phyloP scores from a whole-genome alignment of 2,113 vertebrate species.

The Helogale parvula region DNA sequence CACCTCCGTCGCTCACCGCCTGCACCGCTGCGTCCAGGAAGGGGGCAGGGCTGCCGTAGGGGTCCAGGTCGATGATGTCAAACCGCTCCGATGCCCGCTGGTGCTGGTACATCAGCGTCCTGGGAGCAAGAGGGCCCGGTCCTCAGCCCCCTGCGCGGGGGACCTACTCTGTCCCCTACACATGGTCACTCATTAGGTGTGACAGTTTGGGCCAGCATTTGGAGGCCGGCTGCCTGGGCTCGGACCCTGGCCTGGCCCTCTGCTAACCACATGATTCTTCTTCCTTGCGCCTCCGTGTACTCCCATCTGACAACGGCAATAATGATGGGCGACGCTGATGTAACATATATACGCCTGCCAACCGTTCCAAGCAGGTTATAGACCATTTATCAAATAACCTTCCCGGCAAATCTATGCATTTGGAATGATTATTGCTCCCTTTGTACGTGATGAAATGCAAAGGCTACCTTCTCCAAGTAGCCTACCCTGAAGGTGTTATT shows the following conservation, averaged over 20 bases:
- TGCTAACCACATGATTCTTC: not conserved
- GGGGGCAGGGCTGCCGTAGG: slow-evolving; percentile 92
- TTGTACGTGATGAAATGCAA: not conserved
- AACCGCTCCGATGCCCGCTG: slow-evolving; percentile 87
- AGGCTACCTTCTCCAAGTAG: not conserved
- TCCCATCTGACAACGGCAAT: not conserved
- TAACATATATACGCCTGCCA: not conserved
- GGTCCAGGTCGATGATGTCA: slow-evolving; percentile 95
- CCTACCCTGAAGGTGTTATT: not conserved
- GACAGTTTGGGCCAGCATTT: not conserved
- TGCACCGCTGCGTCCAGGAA: slow-evolving; percentile 95
- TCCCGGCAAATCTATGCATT: not conserved
- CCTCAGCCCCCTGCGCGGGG: not conserved
- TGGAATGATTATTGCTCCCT: not conserved
- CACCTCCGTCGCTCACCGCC: slow-evolving; percentile 93
- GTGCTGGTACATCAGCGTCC: slow-evolving; percentile 83
- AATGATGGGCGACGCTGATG: not conserved
- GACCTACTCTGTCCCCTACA: not conserved
- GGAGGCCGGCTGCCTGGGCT: not conserved
- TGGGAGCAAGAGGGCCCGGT: not conserved
- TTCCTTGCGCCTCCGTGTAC: not conserved
- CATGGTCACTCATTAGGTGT: fast-evolving
- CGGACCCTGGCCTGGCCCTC: not conserved
- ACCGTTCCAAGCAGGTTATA: not conserved
- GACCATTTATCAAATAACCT: not conserved